Base-by-base conservation (phyloP, 2,113 vertebrate genomes). In the Agapornis roseicollis region DNA sequence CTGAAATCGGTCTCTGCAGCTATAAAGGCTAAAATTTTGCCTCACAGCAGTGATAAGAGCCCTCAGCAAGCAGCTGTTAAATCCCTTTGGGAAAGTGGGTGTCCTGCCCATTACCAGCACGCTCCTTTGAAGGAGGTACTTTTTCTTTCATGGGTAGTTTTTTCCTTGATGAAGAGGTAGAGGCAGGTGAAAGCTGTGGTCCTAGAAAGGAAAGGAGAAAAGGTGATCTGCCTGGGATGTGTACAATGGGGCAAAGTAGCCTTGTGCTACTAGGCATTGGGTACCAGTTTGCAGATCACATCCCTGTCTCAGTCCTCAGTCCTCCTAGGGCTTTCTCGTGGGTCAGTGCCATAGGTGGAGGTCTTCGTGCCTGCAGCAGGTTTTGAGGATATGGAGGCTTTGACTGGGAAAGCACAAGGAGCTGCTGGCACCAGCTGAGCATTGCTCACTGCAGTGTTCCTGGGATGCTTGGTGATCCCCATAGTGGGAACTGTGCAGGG, bases 11-110 rank as follows among this genome's bases (percentile, higher is more conserved):
- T 22, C 63, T 50, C 58, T 72, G 88, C n/a, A 55, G 70, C 23
- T 39, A 6, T 5, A 22, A 55, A 63, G 56, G 58, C 37, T 31
- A 16, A 65, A 23, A 17, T 41, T 58, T 58, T 81, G 68, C 66
- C 31, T 52, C 0, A 0, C 31, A 71, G 71, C 33, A 41, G 60
- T 0, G 0, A 19, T 8, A 61, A 64, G 44, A 87, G 44, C 39
- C 35, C 63, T 46, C 0, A 0, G 31, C 31, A 55, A 83, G 72
- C 23, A 25, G 47, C 42, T 68, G 61, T 16, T 33, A 53, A 68
- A 77, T 56, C 20, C 27, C 58, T 5, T 23, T 1, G 2, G 53
- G 41, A 47, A 66, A 49, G 31, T 3, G 47, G 7, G n/a, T 42
- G 31, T 55, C 35, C 64, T 44, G 14, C 28, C 46, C 0, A 0